Percentiles rank a stretch among this genome's conserved stretches.
phyloP scores from a whole-genome alignment of 2,113 vertebrate species.

The Psilopsiagon aurifrons region DNA sequence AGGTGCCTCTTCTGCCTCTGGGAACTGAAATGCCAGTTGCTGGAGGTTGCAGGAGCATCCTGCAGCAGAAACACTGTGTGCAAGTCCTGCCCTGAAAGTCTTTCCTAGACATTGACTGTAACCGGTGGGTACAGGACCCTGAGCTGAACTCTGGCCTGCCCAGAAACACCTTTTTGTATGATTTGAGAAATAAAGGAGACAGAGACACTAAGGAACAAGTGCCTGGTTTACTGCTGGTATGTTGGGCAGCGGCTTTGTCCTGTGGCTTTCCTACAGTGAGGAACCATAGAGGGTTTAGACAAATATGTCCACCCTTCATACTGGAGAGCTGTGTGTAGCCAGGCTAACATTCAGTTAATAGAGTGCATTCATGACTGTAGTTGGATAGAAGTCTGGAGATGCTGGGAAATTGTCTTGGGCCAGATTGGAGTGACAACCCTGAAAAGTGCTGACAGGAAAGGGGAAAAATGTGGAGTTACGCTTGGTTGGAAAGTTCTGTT shows the following conservation, averaged over 20 bases:
- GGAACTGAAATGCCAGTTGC: not conserved
- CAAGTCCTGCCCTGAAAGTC: not conserved
- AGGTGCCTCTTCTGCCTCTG: not conserved
- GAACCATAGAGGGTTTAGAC: not conserved
- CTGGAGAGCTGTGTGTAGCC: not conserved
- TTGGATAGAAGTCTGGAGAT: not conserved
- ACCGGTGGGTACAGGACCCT: not conserved
- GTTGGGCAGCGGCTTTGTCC: not conserved
- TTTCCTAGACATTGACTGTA: not conserved
- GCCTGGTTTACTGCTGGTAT: not conserved
- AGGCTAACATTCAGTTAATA: not conserved
- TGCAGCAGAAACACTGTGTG: accelerated
- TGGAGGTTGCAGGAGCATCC: not conserved
- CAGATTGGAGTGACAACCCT: not conserved
- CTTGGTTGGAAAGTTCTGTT: not conserved
- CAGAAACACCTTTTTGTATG: accelerated
- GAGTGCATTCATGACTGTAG: not conserved
- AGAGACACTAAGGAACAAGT: not conserved
- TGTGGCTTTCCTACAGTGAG: not conserved
- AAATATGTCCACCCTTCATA: not conserved
- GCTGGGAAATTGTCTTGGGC: not conserved
- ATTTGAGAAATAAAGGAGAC: not conserved
- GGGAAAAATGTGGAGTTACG: not conserved
- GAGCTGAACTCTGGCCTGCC: not conserved
- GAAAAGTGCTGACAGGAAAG: not conserved